phyloP scores from a whole-genome alignment of 2,113 vertebrate genomes.

The Electrona antarctica region DNA sequence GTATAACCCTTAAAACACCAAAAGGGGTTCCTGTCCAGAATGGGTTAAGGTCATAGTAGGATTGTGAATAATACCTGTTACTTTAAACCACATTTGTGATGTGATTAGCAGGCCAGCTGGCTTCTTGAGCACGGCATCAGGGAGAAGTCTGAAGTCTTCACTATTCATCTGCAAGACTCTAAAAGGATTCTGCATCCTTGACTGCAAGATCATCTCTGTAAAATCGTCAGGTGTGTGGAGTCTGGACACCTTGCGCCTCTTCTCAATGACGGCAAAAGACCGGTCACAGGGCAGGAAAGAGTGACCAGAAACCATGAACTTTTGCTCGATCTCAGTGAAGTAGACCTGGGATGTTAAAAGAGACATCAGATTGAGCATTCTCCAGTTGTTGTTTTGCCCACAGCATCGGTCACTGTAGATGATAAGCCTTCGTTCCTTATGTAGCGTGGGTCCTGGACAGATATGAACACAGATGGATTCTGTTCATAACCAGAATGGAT shows the following conservation, averaged over 20 bases:
- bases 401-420: background rate
- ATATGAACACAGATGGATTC: no score
- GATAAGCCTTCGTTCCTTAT: no score
- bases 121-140: background rate
- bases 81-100: background rate
- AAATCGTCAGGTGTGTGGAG: background rate
- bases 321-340: background rate
- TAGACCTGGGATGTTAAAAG: background rate
- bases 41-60: no score
- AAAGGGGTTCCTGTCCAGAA: no score
- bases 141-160: conserved; percentile 7
- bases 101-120: conserved; percentile 1
- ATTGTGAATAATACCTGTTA: background rate
- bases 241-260: background rate
- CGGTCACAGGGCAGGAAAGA: background rate
- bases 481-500: no score
- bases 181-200: background rate
- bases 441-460: no score
- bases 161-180: background rate
- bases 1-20: no score
- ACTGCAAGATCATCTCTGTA: background rate
- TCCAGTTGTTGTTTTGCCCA: conserved; percentile 14
- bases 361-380: background rate
- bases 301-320: background rate
- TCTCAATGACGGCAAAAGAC: background rate